Percentiles rank a stretch among this genome's conserved stretches.
Conservation (phyloP, 2,888 invertebrate genomes). For the Leucoptera coffeella region DNA sequence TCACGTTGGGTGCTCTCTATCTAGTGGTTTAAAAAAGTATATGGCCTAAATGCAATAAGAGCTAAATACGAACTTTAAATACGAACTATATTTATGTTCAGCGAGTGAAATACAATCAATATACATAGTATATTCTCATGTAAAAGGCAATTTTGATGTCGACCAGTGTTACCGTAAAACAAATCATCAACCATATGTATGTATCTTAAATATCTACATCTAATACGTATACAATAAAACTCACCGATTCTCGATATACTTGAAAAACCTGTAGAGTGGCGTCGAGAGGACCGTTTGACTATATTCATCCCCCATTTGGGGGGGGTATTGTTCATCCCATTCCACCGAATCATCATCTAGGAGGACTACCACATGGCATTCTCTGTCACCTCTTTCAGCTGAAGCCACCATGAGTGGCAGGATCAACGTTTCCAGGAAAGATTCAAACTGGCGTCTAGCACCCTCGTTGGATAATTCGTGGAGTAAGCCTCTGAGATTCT, state of each 20-base stretch:
- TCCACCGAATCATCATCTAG: conserved; percentile 93
- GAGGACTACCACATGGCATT: conserved; percentile 94
- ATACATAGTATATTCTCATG: too few species aligned
- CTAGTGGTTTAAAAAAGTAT: too few species aligned
- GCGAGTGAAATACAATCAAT: too few species aligned
- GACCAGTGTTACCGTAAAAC: too few species aligned
- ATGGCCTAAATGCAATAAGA: too few species aligned
- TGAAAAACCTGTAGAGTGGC: conserved; percentile 95
- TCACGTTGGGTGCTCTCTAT: too few species aligned
- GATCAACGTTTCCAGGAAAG: conserved; percentile 91
- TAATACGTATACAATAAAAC: conserved; percentile 1
- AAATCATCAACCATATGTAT: not conserved
- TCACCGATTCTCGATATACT: conserved; percentile 90
- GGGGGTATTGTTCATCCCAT: conserved; percentile 99
- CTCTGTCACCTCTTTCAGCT: conserved; percentile 90
- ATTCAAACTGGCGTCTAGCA: conserved; percentile 94
- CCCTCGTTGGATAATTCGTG: conserved; percentile 99
- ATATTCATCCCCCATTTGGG: conserved; percentile 99
- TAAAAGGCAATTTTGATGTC: too few species aligned
- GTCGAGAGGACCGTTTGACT: conserved; percentile 95
- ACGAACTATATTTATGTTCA: too few species aligned
- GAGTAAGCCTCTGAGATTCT: conserved; percentile 91
- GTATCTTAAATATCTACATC: not conserved
- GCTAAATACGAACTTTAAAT: too few species aligned
- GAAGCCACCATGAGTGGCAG: conserved; percentile 94